phyloP scores from a whole-genome alignment of 2,113 vertebrate genomes.

The Mionectes macconnelli region DNA sequence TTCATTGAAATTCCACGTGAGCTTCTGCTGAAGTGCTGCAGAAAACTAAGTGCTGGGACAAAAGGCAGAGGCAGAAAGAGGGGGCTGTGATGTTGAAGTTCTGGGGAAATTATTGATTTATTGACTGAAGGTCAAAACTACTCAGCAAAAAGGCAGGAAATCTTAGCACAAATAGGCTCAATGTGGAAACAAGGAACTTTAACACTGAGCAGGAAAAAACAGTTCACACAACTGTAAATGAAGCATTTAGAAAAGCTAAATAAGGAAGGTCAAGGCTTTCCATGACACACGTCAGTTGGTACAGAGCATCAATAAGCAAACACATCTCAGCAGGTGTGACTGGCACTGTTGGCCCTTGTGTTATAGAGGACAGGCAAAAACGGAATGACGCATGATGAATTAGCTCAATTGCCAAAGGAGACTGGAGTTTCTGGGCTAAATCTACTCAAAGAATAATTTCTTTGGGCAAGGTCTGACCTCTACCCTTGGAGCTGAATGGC shows the following conservation, averaged over 20 bases:
- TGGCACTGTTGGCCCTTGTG: neutral
- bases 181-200: neutral
- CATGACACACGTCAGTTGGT: neutral
- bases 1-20: neutral
- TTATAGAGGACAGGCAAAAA: neutral
- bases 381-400: neutral
- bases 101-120: constrained; percentile 57
- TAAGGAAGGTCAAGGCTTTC: constrained; percentile 58
- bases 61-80: neutral
- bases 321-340: neutral
- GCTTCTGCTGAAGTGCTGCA: neutral
- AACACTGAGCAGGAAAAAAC: constrained; percentile 14
- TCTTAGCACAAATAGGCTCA: constrained; percentile 17
- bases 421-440: neutral
- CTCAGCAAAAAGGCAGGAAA: constrained; percentile 61
- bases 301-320: neutral
- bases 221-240: neutral
- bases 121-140: constrained; percentile 24
- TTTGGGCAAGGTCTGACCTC: neutral
- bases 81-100: neutral
- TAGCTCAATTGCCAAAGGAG: neutral
- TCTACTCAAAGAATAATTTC: neutral
- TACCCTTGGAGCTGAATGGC: neutral
- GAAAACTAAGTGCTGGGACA: neutral
- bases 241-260: constrained; percentile 26